Conservation (phyloP, 2,113 vertebrate species). For the Trochalopteron elliotii region DNA sequence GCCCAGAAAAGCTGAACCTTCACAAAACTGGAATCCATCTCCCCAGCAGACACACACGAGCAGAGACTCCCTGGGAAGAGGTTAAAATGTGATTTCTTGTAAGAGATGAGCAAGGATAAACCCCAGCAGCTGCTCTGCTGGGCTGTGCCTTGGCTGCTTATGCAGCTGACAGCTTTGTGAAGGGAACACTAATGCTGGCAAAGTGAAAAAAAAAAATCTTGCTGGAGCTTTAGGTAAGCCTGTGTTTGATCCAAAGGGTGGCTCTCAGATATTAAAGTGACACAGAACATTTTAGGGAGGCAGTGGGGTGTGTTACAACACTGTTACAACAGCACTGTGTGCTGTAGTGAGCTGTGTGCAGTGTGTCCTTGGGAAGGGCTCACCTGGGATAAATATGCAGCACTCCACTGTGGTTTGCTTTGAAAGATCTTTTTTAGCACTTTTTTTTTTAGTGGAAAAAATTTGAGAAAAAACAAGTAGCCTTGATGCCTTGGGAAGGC, state of each 20-base stretch:
- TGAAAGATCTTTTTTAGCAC: neutral
- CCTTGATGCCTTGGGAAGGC: too few relatives aligned
- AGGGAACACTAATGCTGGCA: neutral
- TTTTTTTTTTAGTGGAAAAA: neutral
- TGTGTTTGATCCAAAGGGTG: neutral
- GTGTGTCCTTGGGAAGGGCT: neutral
- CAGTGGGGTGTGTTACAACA: neutral
- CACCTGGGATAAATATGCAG: neutral
- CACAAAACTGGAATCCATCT: neutral
- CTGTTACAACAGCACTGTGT: neutral
- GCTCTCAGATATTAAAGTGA: neutral
- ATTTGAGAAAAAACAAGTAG: neutral
- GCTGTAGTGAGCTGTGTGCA: neutral
- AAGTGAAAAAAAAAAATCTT: neutral
- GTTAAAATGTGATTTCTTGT: neutral
- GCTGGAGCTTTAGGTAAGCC: conserved; percentile 12
- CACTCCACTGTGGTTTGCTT: neutral
- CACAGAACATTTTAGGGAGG: neutral
- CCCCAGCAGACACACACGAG: neutral
- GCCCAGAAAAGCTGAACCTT: neutral
- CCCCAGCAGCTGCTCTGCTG: neutral
- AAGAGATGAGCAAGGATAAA: neutral
- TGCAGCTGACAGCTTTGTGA: neutral
- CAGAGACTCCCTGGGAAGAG: neutral
- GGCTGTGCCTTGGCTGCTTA: neutral